Evolutionary conservation across 2,113 vertebrate genomes (phyloP).

Genomic region (Albula goreensis): DNA sequence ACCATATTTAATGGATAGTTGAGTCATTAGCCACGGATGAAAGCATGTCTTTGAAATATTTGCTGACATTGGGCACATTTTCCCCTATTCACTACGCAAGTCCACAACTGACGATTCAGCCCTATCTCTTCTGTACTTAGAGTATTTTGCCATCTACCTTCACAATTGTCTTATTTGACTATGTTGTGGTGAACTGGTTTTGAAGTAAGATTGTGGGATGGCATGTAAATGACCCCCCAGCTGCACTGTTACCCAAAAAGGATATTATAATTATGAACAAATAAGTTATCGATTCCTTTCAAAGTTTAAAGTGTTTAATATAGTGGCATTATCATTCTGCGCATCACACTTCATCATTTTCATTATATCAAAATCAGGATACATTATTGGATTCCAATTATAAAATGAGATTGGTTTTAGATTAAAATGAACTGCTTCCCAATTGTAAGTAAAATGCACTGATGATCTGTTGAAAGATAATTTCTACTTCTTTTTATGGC

Average conservation of each 20-base stretch:
- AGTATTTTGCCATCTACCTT: background rate
- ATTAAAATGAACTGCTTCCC: background rate
- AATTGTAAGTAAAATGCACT: background rate
- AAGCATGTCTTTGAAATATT: background rate
- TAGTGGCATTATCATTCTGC: background rate
- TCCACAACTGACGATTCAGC: constrained; percentile 3
- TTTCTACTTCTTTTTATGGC: background rate
- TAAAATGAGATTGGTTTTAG: background rate
- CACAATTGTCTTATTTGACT: background rate
- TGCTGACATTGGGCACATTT: constrained; percentile 29
- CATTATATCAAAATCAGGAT: background rate
- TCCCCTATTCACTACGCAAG: constrained; percentile 40
- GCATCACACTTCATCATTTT: background rate
- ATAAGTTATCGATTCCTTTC: background rate
- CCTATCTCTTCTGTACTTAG: background rate
- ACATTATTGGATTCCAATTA: background rate
- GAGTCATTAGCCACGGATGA: constrained; percentile 26
- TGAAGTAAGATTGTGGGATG: background rate
- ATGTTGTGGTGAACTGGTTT: background rate
- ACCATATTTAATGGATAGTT: constrained; percentile 20
- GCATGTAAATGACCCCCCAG: background rate
- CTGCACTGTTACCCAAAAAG: background rate
- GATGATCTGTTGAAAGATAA: background rate
- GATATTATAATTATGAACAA: background rate
- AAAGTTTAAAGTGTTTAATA: too few relatives aligned